Conservation (phyloP, 2,113 vertebrate species). For the Hypomesus transpacificus region DNA sequence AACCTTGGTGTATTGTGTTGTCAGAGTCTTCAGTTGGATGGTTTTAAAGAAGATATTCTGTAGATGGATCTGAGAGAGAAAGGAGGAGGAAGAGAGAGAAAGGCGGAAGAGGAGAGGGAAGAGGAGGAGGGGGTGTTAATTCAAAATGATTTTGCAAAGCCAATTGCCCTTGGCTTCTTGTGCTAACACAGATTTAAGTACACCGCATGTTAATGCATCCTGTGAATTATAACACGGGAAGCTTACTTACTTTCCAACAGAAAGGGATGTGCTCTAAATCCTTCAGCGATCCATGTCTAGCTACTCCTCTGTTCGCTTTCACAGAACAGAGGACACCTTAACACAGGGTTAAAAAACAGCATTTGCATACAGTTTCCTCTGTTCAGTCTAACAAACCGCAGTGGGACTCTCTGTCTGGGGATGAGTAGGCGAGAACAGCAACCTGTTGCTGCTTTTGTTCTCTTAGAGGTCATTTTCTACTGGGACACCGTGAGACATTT, state of each 20-base stretch:
- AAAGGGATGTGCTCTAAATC: constrained; percentile 47
- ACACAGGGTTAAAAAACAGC: constrained; percentile 44
- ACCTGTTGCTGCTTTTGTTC: constrained; percentile 45
- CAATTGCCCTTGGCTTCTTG: constrained; percentile 60
- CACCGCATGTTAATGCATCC: constrained; percentile 60
- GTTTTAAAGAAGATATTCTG: constrained; percentile 37
- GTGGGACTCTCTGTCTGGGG: constrained; percentile 42
- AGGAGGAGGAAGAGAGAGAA: neutral
- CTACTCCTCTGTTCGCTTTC: constrained; percentile 54
- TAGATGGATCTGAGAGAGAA: neutral
- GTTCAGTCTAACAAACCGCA: constrained; percentile 60
- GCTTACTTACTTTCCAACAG: constrained; percentile 51
- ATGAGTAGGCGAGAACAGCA: constrained; percentile 32
- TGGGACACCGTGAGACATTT: constrained; percentile 12
- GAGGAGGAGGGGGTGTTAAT: constrained; percentile 46
- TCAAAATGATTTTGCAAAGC: constrained; percentile 48
- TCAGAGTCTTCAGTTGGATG: constrained; percentile 58
- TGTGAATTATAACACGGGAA: constrained; percentile 62
- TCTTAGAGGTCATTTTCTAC: constrained; percentile 43
- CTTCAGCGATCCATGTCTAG: constrained; percentile 46
- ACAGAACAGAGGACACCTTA: constrained; percentile 19
- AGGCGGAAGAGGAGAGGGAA: constrained; percentile 17
- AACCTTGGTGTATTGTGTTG: constrained; percentile 59
- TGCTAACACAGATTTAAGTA: constrained; percentile 54
- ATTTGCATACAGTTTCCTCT: constrained; percentile 58